Conservation (phyloP, 2,797 vertebrate species). For the Rhinoraja longicauda region DNA sequence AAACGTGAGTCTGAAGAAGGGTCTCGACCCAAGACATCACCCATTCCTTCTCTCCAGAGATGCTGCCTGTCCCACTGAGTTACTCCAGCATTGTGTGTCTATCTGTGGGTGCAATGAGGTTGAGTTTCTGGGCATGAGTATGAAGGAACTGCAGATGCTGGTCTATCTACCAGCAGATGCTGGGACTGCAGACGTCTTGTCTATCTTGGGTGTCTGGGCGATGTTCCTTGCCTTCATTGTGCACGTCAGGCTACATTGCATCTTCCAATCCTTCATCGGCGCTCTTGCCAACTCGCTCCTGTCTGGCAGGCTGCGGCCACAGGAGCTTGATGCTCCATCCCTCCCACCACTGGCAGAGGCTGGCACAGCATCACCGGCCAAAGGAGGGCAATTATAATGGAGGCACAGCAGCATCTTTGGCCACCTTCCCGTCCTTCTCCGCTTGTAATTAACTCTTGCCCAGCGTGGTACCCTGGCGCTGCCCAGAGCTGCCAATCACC, state of each 20-base stretch:
- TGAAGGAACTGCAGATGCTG: too few species aligned
- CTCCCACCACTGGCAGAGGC: neutral
- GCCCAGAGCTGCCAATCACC: neutral
- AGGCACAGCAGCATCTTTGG: neutral
- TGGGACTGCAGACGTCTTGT: too few species aligned
- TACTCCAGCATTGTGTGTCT: too few species aligned
- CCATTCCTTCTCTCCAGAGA: too few species aligned
- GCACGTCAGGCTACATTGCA: neutral
- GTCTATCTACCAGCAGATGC: too few species aligned
- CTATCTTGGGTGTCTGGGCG: too few species aligned
- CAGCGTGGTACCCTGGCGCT: neutral
- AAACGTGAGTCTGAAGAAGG: too few species aligned
- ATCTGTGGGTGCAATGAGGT: too few species aligned
- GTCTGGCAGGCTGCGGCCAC: neutral
- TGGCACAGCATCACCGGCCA: neutral
- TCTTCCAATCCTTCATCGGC: neutral
- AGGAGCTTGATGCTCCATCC: neutral
- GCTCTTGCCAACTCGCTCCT: neutral
- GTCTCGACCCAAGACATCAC: too few species aligned
- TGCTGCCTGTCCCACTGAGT: too few species aligned
- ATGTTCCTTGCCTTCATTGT: neutral
- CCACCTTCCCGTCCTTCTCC: neutral
- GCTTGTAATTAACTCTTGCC: slow-evolving; percentile 9
- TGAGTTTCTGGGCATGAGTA: neutral
- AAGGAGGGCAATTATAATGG: neutral